Percentiles rank a stretch among this genome's conserved stretches.
Conservation (phyloP, 30 jellyfish, hydroid and myxozoan genomes). For the Morbakka virulenta region DNA sequence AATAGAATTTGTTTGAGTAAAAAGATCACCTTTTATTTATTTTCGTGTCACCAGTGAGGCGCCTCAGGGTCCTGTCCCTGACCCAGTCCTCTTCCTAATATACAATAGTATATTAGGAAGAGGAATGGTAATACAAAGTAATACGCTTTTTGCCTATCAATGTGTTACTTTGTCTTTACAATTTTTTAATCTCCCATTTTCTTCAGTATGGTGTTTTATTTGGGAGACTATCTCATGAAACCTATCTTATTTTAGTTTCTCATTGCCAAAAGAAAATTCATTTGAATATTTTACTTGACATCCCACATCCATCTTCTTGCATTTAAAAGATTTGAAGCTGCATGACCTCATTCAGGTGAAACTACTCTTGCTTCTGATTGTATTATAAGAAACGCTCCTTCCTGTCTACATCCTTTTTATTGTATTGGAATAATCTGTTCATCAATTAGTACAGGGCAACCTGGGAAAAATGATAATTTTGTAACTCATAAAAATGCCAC, state of each 20-base stretch:
- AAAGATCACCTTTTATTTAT: conserved; percentile 1
- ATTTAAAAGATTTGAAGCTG: conserved; percentile 29
- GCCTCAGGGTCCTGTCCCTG: conserved; percentile 39
- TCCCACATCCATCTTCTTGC: conserved; percentile 47
- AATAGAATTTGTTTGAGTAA: conserved; percentile 24
- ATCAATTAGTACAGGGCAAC: conserved; percentile 54
- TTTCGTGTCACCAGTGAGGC: conserved; percentile 13
- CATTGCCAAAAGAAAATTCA: conserved; percentile 49
- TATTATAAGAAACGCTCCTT: conserved; percentile 29
- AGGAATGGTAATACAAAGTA: neutral
- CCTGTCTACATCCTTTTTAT: conserved; percentile 10
- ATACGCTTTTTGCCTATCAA: conserved; percentile 30
- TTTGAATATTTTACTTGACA: conserved; percentile 55
- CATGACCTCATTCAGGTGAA: conserved; percentile 39
- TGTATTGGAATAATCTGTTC: conserved; percentile 27
- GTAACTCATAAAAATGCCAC: conserved; percentile 20
- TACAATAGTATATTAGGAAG: too few relatives aligned
- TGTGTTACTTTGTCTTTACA: conserved; percentile 47
- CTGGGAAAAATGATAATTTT: conserved; percentile 21
- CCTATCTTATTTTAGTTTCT: conserved; percentile 23
- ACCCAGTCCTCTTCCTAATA: neutral
- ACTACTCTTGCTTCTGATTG: conserved; percentile 35
- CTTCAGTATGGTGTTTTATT: conserved; percentile 50
- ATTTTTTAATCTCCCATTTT: conserved; percentile 50
- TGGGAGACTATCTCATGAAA: conserved; percentile 34